These are phyloP conservation scores for Synergus gifuensis DNA, from an alignment of 2,888 invertebrate species.

Conservation along the genomic window DNA sequence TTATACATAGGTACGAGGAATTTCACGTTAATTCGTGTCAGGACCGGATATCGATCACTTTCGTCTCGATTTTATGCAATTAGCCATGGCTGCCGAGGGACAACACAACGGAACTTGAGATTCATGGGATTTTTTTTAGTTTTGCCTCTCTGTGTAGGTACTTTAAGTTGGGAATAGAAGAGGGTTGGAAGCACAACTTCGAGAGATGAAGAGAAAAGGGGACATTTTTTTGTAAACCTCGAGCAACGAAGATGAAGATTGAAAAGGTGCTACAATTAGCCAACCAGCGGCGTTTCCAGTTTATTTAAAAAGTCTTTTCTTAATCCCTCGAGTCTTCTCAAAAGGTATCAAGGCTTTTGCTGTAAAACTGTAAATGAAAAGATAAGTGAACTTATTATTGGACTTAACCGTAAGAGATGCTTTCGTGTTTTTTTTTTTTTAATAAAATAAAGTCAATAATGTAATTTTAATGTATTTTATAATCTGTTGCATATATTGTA, in stretches of 20 bases:
- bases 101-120: conserved; percentile 56
- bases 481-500: neutral
- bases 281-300: neutral
- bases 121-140: conserved; percentile 63
- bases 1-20: conserved; percentile 38
- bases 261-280: conserved; percentile 40
- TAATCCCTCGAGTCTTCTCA: conserved; percentile 3
- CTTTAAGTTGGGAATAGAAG: conserved; percentile 38
- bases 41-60: conserved; percentile 67
- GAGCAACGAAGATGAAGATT: conserved; percentile 35
- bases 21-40: conserved; percentile 59
- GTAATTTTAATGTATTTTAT: neutral
- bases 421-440: neutral
- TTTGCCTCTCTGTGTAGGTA: conserved; percentile 21
- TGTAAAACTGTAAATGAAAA: neutral
- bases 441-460: no score
- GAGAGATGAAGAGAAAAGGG: conserved; percentile 28
- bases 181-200: conserved; percentile 43
- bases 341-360: neutral
- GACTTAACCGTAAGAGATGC: neutral
- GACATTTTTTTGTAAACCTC: conserved; percentile 31
- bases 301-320: neutral
- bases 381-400: neutral
- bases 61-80: conserved; percentile 68
- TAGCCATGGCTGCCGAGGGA: conserved; percentile 58